Conservation (phyloP, 92 coral and sea anemone genomes). For the Porites rus region DNA sequence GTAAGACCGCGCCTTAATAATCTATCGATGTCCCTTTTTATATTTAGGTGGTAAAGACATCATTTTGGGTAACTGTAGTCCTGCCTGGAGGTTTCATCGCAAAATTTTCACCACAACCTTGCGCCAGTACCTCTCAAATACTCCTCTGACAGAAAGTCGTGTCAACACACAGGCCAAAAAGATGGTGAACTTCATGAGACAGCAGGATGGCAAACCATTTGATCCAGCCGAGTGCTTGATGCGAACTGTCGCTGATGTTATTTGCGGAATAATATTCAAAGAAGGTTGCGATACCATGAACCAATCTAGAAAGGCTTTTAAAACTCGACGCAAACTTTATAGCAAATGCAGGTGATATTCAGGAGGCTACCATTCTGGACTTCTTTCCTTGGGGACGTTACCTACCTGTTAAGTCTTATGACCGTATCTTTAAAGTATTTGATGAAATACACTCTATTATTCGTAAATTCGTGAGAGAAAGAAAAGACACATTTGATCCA, state of each 20-base stretch:
- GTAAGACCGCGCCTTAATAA: too few species aligned
- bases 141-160: conserved; percentile 52
- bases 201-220: conserved; percentile 57
- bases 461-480: conserved; percentile 25
- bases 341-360: conserved; percentile 13
- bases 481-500: conserved; percentile 42
- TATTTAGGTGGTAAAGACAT: conserved; percentile 23
- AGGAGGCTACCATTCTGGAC: conserved; percentile 1
- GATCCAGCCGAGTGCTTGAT: conserved; percentile 72
- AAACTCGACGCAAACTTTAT: conserved; percentile 14
- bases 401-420: conserved; percentile 14
- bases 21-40: background rate
- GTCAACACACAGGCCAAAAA: conserved; percentile 57
- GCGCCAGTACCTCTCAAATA: conserved; percentile 56
- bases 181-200: conserved; percentile 50
- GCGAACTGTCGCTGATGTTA: conserved; percentile 74
- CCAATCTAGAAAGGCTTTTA: conserved; percentile 38
- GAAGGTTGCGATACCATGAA: conserved; percentile 57
- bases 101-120: conserved; percentile 73
- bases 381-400: conserved; percentile 29
- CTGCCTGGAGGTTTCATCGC: conserved; percentile 77
- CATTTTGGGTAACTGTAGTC: conserved; percentile 62
- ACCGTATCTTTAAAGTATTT: background rate
- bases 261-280: conserved; percentile 69
- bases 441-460: conserved; percentile 30